These are phyloP conservation scores for Tortricodes alternella DNA, from an alignment of 2,888 invertebrate genomes.

Conservation along the genomic window DNA sequence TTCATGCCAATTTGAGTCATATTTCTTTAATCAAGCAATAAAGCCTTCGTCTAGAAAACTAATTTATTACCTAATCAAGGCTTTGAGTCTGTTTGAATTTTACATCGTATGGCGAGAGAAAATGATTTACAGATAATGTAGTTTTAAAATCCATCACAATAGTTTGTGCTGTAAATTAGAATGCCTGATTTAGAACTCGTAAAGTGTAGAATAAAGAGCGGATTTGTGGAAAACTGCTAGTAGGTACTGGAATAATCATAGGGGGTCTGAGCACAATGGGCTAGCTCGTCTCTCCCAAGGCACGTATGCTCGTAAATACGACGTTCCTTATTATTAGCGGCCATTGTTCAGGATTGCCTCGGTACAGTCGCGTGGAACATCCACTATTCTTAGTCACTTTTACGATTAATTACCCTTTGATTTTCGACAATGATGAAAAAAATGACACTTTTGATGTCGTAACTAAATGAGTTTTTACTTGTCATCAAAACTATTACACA, in stretches of 20 bases:
- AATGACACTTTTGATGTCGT: neutral
- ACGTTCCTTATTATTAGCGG: slow-evolving; percentile 79
- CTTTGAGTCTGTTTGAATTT: slow-evolving; percentile 8
- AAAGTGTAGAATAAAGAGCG: slow-evolving; percentile 67
- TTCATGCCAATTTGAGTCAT: neutral
- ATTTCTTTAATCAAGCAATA: slow-evolving; percentile 7
- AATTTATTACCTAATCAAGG: slow-evolving; percentile 21
- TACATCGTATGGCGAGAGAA: slow-evolving; percentile 14
- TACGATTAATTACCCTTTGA: neutral
- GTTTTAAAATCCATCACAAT: slow-evolving; percentile 48
- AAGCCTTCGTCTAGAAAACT: slow-evolving; percentile 16
- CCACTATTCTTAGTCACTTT: neutral
- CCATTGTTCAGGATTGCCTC: slow-evolving; percentile 74
- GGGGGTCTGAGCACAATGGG: slow-evolving; percentile 80
- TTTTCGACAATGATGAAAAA: neutral
- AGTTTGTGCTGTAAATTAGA: slow-evolving; percentile 61
- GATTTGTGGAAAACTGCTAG: slow-evolving; percentile 75
- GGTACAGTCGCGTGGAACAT: slow-evolving; percentile 62
- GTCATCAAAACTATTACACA: neutral
- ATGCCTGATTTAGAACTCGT: slow-evolving; percentile 61
- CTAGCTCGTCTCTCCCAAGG: slow-evolving; percentile 72
- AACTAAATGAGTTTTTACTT: neutral
- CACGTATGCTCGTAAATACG: slow-evolving; percentile 82
- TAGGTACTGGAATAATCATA: slow-evolving; percentile 76
- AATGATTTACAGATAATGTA: slow-evolving; percentile 14